Conservation (phyloP, 2,888 invertebrate genomes). For the Parnassius glacialis region DNA sequence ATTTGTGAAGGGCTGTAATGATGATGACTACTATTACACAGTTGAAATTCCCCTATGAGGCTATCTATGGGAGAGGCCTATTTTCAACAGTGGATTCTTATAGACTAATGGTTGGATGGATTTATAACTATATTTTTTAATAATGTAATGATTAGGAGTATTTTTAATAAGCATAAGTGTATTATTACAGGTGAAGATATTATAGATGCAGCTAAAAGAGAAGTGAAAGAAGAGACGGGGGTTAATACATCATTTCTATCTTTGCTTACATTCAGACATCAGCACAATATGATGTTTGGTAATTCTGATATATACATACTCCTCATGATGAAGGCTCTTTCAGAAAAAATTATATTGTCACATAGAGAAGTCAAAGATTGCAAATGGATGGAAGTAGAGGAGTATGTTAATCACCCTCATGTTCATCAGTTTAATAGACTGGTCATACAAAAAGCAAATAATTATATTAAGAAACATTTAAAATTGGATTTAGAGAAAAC, state of each 20-base stretch:
- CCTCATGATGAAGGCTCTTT: constrained; percentile 85
- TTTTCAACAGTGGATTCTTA: too few species aligned
- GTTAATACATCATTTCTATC: constrained; percentile 88
- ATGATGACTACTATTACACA: too few species aligned
- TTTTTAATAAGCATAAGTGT: not conserved
- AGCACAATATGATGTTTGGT: constrained; percentile 87
- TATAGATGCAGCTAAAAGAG: constrained; percentile 89
- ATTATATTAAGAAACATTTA: constrained; percentile 81
- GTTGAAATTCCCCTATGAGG: too few species aligned
- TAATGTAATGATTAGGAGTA: too few species aligned
- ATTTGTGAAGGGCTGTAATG: too few species aligned
- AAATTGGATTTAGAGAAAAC: constrained; percentile 81
- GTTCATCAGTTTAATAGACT: constrained; percentile 86
- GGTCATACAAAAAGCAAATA: constrained; percentile 83
- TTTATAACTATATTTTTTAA: too few species aligned
- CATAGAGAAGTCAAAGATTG: constrained; percentile 89
- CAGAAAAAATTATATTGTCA: constrained; percentile 84
- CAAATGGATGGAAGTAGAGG: constrained; percentile 90
- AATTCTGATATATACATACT: constrained; percentile 94
- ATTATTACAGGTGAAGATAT: constrained; percentile 87
- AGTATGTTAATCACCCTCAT: constrained; percentile 85
- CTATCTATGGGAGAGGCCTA: too few species aligned
- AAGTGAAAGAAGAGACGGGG: constrained; percentile 95
- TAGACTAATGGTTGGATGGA: too few species aligned
- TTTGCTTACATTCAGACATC: constrained; percentile 88